Conservation (phyloP, 1,140 invertebrate genomes). For the Lepidostoma basale region DNA sequence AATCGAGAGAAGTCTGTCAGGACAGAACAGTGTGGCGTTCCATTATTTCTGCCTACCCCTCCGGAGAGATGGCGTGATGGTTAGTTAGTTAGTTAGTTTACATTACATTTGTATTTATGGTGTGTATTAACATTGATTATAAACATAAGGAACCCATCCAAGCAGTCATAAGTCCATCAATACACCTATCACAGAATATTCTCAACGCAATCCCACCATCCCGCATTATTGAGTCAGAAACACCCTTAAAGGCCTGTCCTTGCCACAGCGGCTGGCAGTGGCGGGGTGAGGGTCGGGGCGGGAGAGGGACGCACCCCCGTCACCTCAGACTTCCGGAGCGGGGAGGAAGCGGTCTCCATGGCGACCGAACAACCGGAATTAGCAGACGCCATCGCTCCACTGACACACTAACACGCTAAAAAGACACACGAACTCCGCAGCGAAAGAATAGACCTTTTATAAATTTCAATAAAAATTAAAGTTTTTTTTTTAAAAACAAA, state of each 20-base stretch:
- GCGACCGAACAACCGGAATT: slow-evolving; percentile 33
- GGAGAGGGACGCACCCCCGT: neutral
- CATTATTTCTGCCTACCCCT: no score
- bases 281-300: neutral
- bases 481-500: no score
- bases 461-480: no score
- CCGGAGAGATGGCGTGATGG: no score
- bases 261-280: neutral
- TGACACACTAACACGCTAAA: slow-evolving; percentile 21
- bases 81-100: no score
- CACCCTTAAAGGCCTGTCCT: slow-evolving; percentile 6
- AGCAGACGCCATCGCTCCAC: slow-evolving; percentile 31
- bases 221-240: slow-evolving; percentile 6
- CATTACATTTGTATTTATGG: no score
- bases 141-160: no score
- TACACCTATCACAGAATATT: neutral
- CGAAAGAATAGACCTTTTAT: no score
- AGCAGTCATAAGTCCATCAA: slow-evolving; percentile 7
- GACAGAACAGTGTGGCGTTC: no score
- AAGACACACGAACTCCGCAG: neutral
- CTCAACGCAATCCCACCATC: neutral
- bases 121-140: no score
- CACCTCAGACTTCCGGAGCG: slow-evolving; percentile 25
- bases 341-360: slow-evolving; percentile 41
- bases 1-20: no score